Conservation (phyloP, 2,888 invertebrate species). For the Sturmia bella region DNA sequence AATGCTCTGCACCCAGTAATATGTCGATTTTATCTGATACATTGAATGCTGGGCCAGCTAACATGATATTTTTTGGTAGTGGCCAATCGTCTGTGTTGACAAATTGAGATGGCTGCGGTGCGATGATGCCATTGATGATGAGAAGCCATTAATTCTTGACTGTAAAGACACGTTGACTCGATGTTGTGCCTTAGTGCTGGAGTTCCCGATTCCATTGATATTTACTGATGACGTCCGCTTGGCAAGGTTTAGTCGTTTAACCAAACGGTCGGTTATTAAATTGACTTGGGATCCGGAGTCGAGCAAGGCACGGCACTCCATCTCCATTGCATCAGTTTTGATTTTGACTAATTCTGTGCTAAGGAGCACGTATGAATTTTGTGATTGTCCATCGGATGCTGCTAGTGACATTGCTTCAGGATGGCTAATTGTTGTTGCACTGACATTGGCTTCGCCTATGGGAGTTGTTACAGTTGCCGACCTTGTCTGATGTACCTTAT, state of each 20-base stretch:
- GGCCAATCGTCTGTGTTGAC: not conserved
- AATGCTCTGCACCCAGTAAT: too few species aligned
- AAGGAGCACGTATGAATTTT: not conserved
- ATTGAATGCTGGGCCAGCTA: too few species aligned
- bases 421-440: not conserved
- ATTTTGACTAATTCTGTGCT: not conserved
- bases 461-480: too few species aligned
- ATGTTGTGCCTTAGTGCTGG: not conserved
- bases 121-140: not conserved
- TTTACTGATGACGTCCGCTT: not conserved
- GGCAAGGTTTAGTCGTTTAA: not conserved
- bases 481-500: not conserved
- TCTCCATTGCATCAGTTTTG: not conserved
- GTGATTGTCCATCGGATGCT: not conserved
- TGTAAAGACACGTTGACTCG: not conserved
- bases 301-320: not conserved
- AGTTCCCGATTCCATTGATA: not conserved
- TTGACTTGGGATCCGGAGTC: not conserved
- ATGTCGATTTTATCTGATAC: too few species aligned
- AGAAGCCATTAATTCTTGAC: not conserved
- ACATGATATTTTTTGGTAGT: too few species aligned
- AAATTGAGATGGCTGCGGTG: not conserved
- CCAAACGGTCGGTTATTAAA: not conserved
- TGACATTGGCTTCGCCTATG: not conserved
- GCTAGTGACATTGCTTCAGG: not conserved